phyloP scores from a whole-genome alignment of 2,113 vertebrate species.

The Brienomyrus longianalis region DNA sequence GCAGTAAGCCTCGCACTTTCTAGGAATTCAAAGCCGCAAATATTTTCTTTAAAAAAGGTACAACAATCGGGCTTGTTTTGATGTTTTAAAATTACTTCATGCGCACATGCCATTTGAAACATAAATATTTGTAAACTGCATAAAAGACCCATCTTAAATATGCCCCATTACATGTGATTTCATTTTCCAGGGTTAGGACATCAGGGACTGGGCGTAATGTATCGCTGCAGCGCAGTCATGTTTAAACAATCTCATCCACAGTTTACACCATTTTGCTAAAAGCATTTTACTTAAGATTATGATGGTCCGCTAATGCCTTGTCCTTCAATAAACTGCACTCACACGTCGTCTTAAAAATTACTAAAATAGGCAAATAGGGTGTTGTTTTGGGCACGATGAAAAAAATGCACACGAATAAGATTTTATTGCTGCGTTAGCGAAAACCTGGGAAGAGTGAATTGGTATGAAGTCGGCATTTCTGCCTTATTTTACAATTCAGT shows the following conservation, averaged over 20 bases:
- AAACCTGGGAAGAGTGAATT: not conserved
- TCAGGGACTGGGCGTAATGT: not conserved
- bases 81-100: conserved; percentile 10
- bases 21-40: not conserved
- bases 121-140: conserved; percentile 57
- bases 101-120: conserved; percentile 42
- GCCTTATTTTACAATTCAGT: not conserved
- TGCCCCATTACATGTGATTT: conserved; percentile 53
- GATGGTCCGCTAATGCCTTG: not conserved
- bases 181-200: conserved; percentile 34
- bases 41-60: conserved; percentile 10
- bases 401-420: not conserved
- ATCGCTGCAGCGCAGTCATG: not conserved
- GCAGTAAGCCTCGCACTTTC: not conserved
- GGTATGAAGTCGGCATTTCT: not conserved
- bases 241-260: conserved; percentile 7
- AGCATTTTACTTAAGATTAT: conserved; percentile 11
- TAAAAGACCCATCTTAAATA: conserved; percentile 52
- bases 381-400: not conserved
- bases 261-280: conserved; percentile 2
- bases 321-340: not conserved
- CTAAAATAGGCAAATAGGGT: not conserved
- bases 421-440: not conserved
- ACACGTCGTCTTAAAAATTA: not conserved
- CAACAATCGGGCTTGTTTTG: conserved; percentile 48